Base-by-base conservation (phyloP, 2,888 invertebrate species). In the Odontocolon sp. region DNA sequence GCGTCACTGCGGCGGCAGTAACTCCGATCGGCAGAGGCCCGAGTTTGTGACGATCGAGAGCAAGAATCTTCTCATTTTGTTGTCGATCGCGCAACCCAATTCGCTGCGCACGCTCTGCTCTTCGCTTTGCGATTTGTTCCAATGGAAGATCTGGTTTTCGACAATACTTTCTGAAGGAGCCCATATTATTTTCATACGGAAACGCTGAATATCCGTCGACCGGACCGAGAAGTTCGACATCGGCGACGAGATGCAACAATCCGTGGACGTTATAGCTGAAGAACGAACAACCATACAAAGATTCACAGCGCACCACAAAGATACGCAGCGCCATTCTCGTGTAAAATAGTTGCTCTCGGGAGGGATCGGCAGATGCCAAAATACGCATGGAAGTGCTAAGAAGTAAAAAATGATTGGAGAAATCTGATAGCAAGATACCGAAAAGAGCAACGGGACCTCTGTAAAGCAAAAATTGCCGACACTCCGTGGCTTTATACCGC, bases 401-500 rank as follows among this genome's bases (percentile, higher is more conserved):
- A 26, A 73, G 21, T 11, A 73, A 57, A 14, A 73, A 73, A 47
- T 73, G 72, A 4, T 47, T 9, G 40, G 38, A 71, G 9, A 33
- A 3, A n/a, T 78, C 74, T 8, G 67, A 40, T 61, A 3, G n/a
- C 6, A 77, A 26, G 26, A 80, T 66, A 0, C 52, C 56, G 23
- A 45, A 16, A 23, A 84, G 50, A 9, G 81, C 80, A 14, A 77
- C 76, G 16, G 81, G 73, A 2, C 50, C 83, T 21, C 77, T 73
- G 64, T 83, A 85, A 9, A 83, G 42, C 3, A 84, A 64, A 33
- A 84, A 78, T 36, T 79, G 75, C 2, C 84, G 68, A 54, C 79
- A 77, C 66, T 84, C 81, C 1, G 85, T 83, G 5, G 81, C 81
- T 68, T 84, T 84, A 50, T 84, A 50, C 5, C 36, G 9, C 11